phyloP scores from a whole-genome alignment of 2,888 invertebrate genomes.

The Drosophila nr. perissopoda region DNA sequence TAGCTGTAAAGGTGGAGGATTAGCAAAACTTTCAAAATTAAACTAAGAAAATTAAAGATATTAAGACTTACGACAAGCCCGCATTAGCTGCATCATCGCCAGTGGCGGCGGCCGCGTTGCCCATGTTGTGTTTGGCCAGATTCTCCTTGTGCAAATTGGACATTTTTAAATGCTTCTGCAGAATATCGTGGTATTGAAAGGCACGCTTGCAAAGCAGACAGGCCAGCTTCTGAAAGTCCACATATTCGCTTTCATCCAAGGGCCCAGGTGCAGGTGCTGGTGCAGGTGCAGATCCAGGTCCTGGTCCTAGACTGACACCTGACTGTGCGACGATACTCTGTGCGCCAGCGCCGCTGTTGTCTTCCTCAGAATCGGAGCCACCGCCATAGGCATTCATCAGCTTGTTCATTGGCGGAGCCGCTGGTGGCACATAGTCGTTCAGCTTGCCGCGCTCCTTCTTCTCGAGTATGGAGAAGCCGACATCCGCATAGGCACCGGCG shows the following conservation, averaged over 20 bases:
- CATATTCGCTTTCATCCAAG: conserved; percentile 89
- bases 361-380: conserved; percentile 89
- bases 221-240: conserved; percentile 95
- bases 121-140: conserved; percentile 84
- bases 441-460: conserved; percentile 87
- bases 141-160: conserved; percentile 98
- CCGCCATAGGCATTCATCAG: conserved; percentile 91
- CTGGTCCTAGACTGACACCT: background rate
- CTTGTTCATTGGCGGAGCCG: conserved; percentile 82
- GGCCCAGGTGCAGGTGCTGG: conserved; percentile 13
- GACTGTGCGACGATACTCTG: background rate
- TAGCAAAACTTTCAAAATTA: background rate
- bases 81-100: conserved; percentile 35
- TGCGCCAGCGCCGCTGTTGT: conserved; percentile 86
- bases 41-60: background rate
- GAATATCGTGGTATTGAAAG: conserved; percentile 94
- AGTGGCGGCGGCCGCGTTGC: conserved; percentile 20
- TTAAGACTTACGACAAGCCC: conserved; percentile 60
- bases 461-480: conserved; percentile 96
- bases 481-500: conserved; percentile 91
- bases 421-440: conserved; percentile 74
- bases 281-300: conserved; percentile 1
- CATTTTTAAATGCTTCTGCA: conserved; percentile 95
- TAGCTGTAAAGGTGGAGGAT: conserved; percentile 86
- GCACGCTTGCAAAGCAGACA: conserved; percentile 98